Percentiles rank a stretch among this genome's conserved stretches.
These are phyloP conservation scores for Amphibalanus amphitrite DNA, from an alignment of 1,140 invertebrate genomes.

Conservation along the genomic window DNA sequence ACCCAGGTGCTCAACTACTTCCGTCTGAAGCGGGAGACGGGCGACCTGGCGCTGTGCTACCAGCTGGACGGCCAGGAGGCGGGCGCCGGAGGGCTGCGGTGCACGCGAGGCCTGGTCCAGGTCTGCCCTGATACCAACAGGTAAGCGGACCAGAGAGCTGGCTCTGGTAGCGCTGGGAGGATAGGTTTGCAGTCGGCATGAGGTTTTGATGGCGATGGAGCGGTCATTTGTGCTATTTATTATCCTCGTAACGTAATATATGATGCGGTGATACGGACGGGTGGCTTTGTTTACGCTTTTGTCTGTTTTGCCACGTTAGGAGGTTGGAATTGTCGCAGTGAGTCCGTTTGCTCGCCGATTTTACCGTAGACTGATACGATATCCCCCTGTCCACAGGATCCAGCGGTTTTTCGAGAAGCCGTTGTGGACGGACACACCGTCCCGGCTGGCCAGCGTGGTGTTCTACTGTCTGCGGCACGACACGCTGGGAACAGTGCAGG, in stretches of 20 bases:
- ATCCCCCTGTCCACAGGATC: slow-evolving; percentile 13
- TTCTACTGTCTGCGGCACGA: slow-evolving; percentile 20
- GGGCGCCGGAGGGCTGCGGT: slow-evolving; percentile 12
- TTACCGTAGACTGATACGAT: too few relatives aligned
- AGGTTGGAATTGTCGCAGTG: too few relatives aligned
- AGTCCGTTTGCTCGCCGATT: too few relatives aligned
- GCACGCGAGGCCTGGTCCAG: slow-evolving; percentile 21
- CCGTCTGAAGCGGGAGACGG: slow-evolving; percentile 17
- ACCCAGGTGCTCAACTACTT: slow-evolving; percentile 22
- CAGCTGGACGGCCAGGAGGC: slow-evolving; percentile 15
- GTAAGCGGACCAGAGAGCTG: too few relatives aligned
- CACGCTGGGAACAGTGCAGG: slow-evolving; percentile 14
- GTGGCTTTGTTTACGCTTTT: too few relatives aligned
- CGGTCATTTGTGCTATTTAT: too few relatives aligned
- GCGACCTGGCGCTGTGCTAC: slow-evolving; percentile 23
- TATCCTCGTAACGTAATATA: too few relatives aligned
- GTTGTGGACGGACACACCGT: slow-evolving; percentile 15
- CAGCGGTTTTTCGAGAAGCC: slow-evolving; percentile 21
- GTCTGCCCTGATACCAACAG: slow-evolving; percentile 18
- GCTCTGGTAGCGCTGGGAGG: too few relatives aligned
- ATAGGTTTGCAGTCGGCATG: too few relatives aligned
- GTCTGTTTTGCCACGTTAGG: too few relatives aligned
- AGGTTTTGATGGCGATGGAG: too few relatives aligned
- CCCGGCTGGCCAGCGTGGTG: slow-evolving; percentile 22
- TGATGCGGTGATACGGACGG: too few relatives aligned